Percentiles rank a stretch among this genome's conserved stretches.
phyloP scores from a whole-genome alignment of 2,113 vertebrate species.

The Ammospiza nelsoni region DNA sequence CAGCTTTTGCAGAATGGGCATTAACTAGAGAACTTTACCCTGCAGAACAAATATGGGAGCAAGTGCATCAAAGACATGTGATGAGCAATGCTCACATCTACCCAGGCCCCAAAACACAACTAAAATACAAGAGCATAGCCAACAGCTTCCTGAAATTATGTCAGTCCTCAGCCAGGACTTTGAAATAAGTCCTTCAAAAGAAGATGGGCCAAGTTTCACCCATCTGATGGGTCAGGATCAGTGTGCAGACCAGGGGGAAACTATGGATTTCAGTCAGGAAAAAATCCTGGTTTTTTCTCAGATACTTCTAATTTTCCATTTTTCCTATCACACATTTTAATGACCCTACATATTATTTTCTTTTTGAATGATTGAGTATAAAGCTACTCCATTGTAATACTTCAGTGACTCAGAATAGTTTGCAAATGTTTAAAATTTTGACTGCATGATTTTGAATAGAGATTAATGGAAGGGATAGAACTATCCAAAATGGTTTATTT shows the following conservation, averaged over 20 bases:
- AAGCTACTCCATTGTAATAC: background rate
- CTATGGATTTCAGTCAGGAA: background rate
- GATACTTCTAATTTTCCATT: background rate
- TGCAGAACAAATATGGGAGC: background rate
- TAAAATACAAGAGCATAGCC: background rate
- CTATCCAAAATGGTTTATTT: background rate
- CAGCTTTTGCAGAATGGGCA: background rate
- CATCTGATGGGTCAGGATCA: background rate
- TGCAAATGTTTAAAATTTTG: background rate
- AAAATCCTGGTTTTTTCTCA: background rate
- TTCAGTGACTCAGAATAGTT: background rate
- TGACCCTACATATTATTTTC: background rate
- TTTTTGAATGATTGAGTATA: background rate
- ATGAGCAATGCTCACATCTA: background rate
- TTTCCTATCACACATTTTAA: background rate
- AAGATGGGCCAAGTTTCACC: background rate
- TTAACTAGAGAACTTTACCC: background rate
- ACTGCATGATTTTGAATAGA: background rate
- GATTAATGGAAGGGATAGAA: background rate
- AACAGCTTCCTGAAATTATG: background rate
- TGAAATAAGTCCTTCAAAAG: background rate
- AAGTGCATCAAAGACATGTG: background rate
- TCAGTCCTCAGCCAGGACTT: background rate
- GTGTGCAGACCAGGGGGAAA: background rate
- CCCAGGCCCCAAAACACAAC: background rate